Evolutionary conservation across 2,797 vertebrate genomes (phyloP).

Genomic region (Hyperoplus lanceolatus): DNA sequence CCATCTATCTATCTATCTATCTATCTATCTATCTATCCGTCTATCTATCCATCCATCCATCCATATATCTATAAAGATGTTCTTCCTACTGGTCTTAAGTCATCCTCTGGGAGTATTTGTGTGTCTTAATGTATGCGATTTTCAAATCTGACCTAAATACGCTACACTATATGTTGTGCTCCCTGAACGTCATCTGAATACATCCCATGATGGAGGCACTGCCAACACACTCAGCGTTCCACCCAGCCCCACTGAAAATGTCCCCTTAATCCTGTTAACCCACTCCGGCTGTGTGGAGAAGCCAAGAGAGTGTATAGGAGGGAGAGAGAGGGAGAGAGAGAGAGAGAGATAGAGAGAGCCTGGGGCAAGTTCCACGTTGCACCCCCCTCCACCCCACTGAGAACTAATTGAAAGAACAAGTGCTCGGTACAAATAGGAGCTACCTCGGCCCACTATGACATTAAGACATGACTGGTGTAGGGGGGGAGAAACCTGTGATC

Average conservation of each 20-base stretch:
- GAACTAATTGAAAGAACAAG: slow-evolving; percentile 77
- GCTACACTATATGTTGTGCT: slow-evolving; percentile 15
- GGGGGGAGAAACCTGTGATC: slow-evolving; percentile 26
- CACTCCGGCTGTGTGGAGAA: slow-evolving; percentile 58
- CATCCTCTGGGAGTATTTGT: slow-evolving; percentile 13
- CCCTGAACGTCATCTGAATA: slow-evolving; percentile 12
- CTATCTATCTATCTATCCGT: background rate
- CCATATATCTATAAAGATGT: background rate
- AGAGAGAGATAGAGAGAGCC: slow-evolving; percentile 62
- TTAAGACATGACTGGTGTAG: slow-evolving; percentile 50
- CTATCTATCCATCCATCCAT: slow-evolving; percentile 9
- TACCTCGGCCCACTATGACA: slow-evolving; percentile 59
- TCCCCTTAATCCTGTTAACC: slow-evolving; percentile 79
- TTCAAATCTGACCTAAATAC: slow-evolving; percentile 74
- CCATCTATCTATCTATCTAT: slow-evolving; percentile 17
- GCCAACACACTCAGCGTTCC: slow-evolving; percentile 44
- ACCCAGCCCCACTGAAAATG: slow-evolving; percentile 59
- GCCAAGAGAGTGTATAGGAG: background rate
- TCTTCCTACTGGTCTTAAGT: background rate
- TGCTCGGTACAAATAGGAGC: slow-evolving; percentile 63
- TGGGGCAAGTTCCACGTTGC: slow-evolving; percentile 48
- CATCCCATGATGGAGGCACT: slow-evolving; percentile 47
- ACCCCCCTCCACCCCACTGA: slow-evolving; percentile 66
- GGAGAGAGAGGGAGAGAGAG: slow-evolving; percentile 54
- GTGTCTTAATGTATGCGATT: slow-evolving; percentile 54